Percentiles rank a stretch among this genome's conserved stretches.
phyloP scores from a whole-genome alignment of 2,888 invertebrate species.

The Venusia cambrica region DNA sequence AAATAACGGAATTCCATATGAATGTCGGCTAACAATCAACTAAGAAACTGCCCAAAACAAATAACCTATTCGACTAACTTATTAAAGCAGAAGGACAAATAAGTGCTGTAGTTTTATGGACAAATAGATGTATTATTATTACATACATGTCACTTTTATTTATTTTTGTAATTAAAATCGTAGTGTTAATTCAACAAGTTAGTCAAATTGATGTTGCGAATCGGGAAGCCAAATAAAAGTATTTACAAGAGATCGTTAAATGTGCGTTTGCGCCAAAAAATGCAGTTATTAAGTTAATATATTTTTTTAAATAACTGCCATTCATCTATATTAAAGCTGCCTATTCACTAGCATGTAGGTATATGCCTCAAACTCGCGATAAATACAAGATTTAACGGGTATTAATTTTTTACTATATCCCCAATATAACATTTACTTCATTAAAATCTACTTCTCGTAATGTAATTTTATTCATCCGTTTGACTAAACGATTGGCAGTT shows the following conservation, averaged over 20 bases:
- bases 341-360: conserved; percentile 34
- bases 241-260: conserved; percentile 50
- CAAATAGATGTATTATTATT: too few species aligned
- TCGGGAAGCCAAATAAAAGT: conserved; percentile 34
- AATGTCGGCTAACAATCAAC: conserved; percentile 24
- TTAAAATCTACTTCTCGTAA: conserved; percentile 65
- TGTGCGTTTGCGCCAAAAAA: conserved; percentile 51
- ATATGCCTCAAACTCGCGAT: conserved; percentile 42
- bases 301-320: conserved; percentile 25
- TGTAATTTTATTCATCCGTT: conserved; percentile 40
- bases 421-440: conserved; percentile 71
- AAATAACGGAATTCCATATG: conserved; percentile 30
- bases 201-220: too few species aligned
- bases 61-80: too few species aligned
- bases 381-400: conserved; percentile 68
- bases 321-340: conserved; percentile 35
- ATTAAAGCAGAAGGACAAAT: too few species aligned
- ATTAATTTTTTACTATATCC: conserved; percentile 76
- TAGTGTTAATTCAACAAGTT: too few species aligned
- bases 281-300: conserved; percentile 15
- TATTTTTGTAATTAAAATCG: too few species aligned
- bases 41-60: conserved; percentile 35
- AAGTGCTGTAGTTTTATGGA: too few species aligned
- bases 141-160: too few species aligned
- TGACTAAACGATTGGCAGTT: conserved; percentile 72